phyloP scores from a whole-genome alignment of 2,888 invertebrate species.

The Cheilosia variabilis region DNA sequence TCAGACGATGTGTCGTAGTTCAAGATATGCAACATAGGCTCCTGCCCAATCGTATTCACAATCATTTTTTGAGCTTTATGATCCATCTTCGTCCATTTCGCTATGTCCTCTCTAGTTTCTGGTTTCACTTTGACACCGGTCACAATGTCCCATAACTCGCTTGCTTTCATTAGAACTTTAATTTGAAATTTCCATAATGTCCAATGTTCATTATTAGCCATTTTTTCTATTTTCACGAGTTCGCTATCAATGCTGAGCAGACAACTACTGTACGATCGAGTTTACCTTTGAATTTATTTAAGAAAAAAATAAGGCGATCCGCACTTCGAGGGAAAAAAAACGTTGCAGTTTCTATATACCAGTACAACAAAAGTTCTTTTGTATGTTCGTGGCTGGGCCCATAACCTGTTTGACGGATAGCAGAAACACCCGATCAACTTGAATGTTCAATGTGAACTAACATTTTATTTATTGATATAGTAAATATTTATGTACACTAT shows the following conservation, averaged over 20 bases:
- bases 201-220: not conserved
- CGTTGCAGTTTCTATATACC: not conserved
- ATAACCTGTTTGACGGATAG: conserved; percentile 1
- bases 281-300: not conserved
- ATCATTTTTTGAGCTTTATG: conserved; percentile 20
- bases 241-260: not conserved
- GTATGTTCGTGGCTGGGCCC: not conserved
- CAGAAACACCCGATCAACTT: not conserved
- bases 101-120: not conserved
- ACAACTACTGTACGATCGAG: conserved; percentile 3
- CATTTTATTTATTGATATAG: not conserved
- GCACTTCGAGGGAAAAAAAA: too few species aligned
- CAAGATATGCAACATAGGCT: conserved; percentile 67
- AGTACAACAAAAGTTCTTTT: not conserved
- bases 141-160: not conserved
- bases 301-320: not conserved
- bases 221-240: not conserved
- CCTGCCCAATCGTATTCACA: conserved; percentile 56
- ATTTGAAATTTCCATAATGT: conserved; percentile 24
- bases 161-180: conserved; percentile 1
- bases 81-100: not conserved
- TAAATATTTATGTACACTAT: not conserved
- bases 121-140: not conserved
- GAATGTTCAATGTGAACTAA: not conserved
- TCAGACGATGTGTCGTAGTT: conserved; percentile 64